Conservation (phyloP, 2,113 vertebrate species). For the Silurus meridionalis region DNA sequence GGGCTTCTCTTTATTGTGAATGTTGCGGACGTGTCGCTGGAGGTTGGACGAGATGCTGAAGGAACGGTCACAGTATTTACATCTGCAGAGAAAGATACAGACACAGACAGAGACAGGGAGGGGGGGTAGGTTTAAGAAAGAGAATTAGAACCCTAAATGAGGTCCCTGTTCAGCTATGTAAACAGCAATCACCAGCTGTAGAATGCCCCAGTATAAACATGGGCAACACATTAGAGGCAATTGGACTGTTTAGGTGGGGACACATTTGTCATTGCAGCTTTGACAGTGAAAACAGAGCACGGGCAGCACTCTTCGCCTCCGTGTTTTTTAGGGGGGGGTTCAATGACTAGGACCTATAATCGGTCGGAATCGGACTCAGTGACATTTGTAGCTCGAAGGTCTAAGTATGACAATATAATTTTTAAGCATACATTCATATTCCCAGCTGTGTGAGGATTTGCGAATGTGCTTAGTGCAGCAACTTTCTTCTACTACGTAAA, state of each 20-base stretch:
- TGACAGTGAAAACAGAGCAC: conserved; percentile 29
- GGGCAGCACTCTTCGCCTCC: background rate
- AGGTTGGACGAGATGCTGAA: conserved; percentile 99
- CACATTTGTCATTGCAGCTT: conserved; percentile 30
- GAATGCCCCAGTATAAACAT: conserved; percentile 54
- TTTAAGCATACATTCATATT: conserved; percentile 15
- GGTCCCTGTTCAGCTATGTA: conserved; percentile 52
- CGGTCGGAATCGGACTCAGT: background rate
- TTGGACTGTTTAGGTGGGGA: conserved; percentile 13
- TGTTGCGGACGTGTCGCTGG: conserved; percentile 97
- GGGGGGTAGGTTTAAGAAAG: background rate
- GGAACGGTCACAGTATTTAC: conserved; percentile 99
- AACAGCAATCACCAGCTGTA: conserved; percentile 54
- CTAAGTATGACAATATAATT: conserved; percentile 20
- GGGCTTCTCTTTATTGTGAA: conserved; percentile 99
- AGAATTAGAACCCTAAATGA: conserved; percentile 50
- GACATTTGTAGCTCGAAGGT: background rate
- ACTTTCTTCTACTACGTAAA: background rate
- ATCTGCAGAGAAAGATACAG: conserved; percentile 74
- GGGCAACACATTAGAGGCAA: conserved; percentile 33
- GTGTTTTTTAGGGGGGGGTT: background rate
- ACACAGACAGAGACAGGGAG: background rate
- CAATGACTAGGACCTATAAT: conserved; percentile 9
- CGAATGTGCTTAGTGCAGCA: background rate
- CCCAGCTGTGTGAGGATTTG: background rate